Conservation (phyloP, 2,797 vertebrate genomes). For the Typhlichthys subterraneus region DNA sequence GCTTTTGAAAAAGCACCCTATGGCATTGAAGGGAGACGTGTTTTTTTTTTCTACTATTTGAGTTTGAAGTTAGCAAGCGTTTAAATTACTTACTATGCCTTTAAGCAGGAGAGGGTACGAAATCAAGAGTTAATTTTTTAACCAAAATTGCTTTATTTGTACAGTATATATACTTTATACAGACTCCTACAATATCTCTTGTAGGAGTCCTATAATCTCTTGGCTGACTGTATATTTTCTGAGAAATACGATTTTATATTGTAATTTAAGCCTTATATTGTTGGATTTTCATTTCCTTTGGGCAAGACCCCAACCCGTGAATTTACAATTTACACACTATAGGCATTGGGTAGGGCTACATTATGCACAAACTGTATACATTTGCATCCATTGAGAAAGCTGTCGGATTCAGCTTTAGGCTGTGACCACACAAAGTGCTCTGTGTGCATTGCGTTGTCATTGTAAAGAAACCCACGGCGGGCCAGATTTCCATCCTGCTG, state of each 20-base stretch:
- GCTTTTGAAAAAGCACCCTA: too few species aligned
- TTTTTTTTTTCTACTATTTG: too few species aligned
- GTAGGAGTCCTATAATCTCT: slow-evolving; percentile 17
- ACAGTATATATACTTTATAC: slow-evolving; percentile 3
- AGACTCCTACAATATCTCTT: too few species aligned
- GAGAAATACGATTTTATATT: slow-evolving; percentile 48
- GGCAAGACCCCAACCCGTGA: slow-evolving; percentile 51
- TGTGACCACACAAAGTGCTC: slow-evolving; percentile 29
- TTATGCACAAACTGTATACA: slow-evolving; percentile 53
- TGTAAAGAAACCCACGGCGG: slow-evolving; percentile 39
- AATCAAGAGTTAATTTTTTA: too few species aligned
- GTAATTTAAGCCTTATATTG: slow-evolving; percentile 51
- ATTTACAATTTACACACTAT: slow-evolving; percentile 54
- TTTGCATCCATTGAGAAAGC: slow-evolving; percentile 64
- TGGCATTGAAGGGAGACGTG: too few species aligned
- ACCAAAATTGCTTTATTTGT: too few species aligned
- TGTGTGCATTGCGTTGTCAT: slow-evolving; percentile 39
- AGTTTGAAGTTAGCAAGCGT: too few species aligned
- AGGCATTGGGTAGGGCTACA: slow-evolving; percentile 38
- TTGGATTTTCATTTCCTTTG: slow-evolving; percentile 54
- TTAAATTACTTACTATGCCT: too few species aligned
- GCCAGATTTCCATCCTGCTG: slow-evolving; percentile 43
- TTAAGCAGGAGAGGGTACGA: too few species aligned
- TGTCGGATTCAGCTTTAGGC: slow-evolving; percentile 50
- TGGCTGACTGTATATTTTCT: slow-evolving; percentile 51